Base-by-base conservation (phyloP, 2,797 vertebrate species). In the Xyrichtys novacula region DNA sequence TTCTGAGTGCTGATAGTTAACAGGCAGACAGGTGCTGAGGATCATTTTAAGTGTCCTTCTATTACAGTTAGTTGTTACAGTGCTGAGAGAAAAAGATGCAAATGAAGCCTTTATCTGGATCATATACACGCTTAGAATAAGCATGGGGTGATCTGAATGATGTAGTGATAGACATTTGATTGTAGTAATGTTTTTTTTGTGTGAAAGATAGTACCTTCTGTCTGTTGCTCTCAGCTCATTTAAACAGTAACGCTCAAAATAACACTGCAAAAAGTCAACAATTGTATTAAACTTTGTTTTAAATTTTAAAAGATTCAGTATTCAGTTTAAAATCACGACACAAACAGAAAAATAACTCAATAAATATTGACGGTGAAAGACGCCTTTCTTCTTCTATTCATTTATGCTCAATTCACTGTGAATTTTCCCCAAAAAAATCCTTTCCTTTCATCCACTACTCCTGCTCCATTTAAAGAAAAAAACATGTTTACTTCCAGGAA, bases 351-450 rank as follows among this genome's bases (percentile, higher is more conserved):
- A 77, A 52, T 62, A 52, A 62, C 48, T 49, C 76, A 83, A 91
- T 85, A 81, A 85, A 89, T 84, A 87, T 52, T 84, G 78, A 89
- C 85, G 69, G 57, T 44, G 48, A 44, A 65, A 74, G 79, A 79
- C 69, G 85, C 72, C 42, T 80, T 75, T 78, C 49, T 61, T 82
- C 59, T 83, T 83, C 78, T 81, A 61, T 84, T 87, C 38, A 63
- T 80, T 83, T 62, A 77, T 63, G 66, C 74, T 71, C 47, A 2
- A 3, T 7, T 31, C n/a, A n/a, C n/a, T n/a, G n/a, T n/a, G n/a
- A n/a, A n/a, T n/a, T n/a, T n/a, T 31, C 3, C 11, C 56, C 55
- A 65, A 71, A 88, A 87, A 83, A 68, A 74, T 82, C 65, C 65
- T 87, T 72, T 40, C 71, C 39, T 76, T 86, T 87, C 65, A 80